phyloP scores from a whole-genome alignment of 2,113 vertebrate species.

The Mionectes macconnelli region DNA sequence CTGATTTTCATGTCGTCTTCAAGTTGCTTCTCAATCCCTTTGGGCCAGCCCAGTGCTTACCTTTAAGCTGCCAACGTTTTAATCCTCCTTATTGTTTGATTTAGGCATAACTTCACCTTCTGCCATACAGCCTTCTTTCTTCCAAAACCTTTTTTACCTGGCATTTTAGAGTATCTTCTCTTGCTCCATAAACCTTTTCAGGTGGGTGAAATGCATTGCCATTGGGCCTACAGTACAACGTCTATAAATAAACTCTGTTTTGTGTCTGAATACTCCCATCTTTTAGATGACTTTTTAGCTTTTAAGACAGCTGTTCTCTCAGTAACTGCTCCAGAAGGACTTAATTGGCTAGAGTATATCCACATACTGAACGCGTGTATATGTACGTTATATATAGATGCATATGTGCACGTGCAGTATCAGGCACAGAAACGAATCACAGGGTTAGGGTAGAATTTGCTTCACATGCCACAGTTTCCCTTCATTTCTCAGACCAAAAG shows the following conservation, averaged over 20 bases:
- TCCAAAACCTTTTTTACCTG: background rate
- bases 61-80: background rate
- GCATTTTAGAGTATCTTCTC: background rate
- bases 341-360: background rate
- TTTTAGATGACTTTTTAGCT: background rate
- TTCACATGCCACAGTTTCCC: background rate
- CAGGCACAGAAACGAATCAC: background rate
- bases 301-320: background rate
- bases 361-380: too few species aligned
- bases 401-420: rapidly evolving
- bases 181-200: background rate
- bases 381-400: too few species aligned
- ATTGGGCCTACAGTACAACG: background rate
- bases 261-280: background rate
- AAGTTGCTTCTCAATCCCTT: background rate
- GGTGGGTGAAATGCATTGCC: background rate
- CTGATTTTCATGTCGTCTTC: background rate
- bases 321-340: background rate
- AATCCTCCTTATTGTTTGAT: background rate
- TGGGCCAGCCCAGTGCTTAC: background rate
- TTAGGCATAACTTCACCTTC: background rate
- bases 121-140: background rate
- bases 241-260: background rate
- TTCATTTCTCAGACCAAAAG: background rate
- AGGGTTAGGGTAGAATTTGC: background rate